Percentiles rank a stretch among this genome's conserved stretches.
phyloP scores from a whole-genome alignment of 2,888 invertebrate species.

The Drosophila infuscata region DNA sequence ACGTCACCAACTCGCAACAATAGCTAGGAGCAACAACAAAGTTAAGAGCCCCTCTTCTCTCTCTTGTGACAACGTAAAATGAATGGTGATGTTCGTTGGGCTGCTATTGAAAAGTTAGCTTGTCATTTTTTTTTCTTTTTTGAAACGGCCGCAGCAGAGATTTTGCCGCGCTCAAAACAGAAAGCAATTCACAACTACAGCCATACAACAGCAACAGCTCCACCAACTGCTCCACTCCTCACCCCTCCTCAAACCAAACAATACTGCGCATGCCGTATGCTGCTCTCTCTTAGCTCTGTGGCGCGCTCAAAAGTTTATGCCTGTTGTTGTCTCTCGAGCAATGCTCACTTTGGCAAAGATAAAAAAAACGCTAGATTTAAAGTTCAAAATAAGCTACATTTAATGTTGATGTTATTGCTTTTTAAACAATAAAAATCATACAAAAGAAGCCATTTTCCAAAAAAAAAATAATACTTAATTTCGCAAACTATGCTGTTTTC shows the following conservation, averaged over 20 bases:
- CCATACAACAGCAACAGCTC: constrained; percentile 48
- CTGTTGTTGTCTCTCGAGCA: constrained; percentile 7
- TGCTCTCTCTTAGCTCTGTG: background rate
- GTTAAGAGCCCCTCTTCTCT: constrained; percentile 24
- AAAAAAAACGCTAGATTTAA: background rate
- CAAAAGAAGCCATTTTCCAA: background rate
- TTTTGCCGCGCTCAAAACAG: constrained; percentile 67
- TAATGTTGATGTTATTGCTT: background rate
- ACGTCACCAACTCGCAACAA: constrained; percentile 68
- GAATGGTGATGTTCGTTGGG: constrained; percentile 44
- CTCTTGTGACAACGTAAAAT: constrained; percentile 40
- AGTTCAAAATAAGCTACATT: background rate
- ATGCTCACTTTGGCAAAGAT: background rate
- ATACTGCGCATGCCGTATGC: constrained; percentile 55
- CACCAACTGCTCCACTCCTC: constrained; percentile 25
- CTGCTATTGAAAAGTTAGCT: constrained; percentile 56
- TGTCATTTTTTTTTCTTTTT: constrained; percentile 40
- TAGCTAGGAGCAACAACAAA: constrained; percentile 35
- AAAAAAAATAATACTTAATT: background rate
- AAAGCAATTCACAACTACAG: constrained; percentile 43
- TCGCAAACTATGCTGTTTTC: background rate
- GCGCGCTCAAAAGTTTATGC: constrained; percentile 54
- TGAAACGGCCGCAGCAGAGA: constrained; percentile 43
- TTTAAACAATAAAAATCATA: background rate
- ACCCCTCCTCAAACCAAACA: background rate